Evolutionary conservation across 2,113 vertebrate genomes (phyloP).

Genomic region (Tyrannus savana): DNA sequence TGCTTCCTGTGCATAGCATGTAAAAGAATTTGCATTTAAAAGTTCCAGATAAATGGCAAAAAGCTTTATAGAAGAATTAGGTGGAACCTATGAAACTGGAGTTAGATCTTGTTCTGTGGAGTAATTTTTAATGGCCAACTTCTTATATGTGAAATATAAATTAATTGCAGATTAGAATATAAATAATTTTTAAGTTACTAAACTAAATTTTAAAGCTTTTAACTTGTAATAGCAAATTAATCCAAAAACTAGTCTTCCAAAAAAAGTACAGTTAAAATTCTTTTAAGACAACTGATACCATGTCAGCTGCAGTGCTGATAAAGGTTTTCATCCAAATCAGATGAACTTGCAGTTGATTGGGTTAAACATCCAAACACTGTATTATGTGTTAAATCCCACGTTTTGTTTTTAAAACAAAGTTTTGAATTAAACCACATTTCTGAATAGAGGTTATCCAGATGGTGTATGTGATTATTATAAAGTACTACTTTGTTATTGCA

Average conservation of each 20-base stretch:
- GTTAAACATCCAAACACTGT: background rate
- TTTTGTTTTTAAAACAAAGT: background rate
- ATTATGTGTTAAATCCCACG: background rate
- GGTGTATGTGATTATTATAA: background rate
- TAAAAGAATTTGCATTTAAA: background rate
- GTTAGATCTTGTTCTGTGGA: background rate
- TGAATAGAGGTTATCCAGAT: background rate
- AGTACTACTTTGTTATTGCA: background rate
- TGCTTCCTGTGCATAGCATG: background rate
- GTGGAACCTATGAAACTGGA: background rate
- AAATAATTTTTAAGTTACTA: background rate
- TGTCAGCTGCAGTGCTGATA: background rate
- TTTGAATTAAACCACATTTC: background rate
- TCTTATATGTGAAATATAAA: background rate
- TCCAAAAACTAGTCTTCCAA: background rate
- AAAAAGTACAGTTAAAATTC: background rate
- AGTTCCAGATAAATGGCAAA: background rate
- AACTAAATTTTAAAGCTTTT: background rate
- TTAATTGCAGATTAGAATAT: background rate
- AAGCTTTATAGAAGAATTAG: background rate
- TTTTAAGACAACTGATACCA: background rate
- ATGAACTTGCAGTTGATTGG: background rate
- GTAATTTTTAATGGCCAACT: background rate
- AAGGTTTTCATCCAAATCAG: background rate
- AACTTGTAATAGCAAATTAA: background rate